Evolutionary conservation across 2,888 invertebrate genomes (phyloP).

Genomic region (Rhynchonema sp.): DNA sequence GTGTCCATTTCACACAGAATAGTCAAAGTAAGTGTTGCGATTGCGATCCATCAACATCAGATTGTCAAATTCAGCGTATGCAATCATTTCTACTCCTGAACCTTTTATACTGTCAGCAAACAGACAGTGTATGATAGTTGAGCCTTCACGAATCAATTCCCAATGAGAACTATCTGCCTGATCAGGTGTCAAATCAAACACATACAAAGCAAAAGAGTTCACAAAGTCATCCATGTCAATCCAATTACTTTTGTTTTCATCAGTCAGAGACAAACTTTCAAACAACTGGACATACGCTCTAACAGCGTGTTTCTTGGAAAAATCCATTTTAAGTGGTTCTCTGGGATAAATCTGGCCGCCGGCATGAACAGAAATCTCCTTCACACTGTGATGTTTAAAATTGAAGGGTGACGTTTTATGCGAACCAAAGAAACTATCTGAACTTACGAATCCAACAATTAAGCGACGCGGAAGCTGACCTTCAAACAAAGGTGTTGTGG

Average conservation of each 20-base stretch:
- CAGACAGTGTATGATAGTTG: not conserved
- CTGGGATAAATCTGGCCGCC: not conserved
- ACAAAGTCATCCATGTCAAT: not conserved
- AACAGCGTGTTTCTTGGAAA: not conserved
- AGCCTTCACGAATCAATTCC: not conserved
- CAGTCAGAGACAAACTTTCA: not conserved
- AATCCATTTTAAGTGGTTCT: not conserved
- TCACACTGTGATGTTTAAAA: not conserved
- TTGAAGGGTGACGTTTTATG: not conserved
- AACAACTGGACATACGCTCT: not conserved
- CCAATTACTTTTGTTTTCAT: not conserved
- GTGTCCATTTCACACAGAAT: not conserved
- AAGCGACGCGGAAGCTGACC: not conserved
- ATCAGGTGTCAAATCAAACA: slow-evolving; percentile 1
- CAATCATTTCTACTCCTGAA: not conserved
- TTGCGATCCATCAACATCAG: not conserved
- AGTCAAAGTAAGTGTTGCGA: slow-evolving; percentile 1
- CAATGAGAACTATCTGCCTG: not conserved
- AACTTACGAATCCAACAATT: not conserved
- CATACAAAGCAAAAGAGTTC: not conserved
- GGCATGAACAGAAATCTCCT: not conserved
- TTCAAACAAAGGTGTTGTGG: not conserved
- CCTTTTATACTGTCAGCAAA: not conserved
- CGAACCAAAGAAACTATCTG: not conserved
- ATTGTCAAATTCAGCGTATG: slow-evolving; percentile 1